Evolutionary conservation across 2,113 vertebrate species (phyloP).

Genomic region (Pelusios castaneus): DNA sequence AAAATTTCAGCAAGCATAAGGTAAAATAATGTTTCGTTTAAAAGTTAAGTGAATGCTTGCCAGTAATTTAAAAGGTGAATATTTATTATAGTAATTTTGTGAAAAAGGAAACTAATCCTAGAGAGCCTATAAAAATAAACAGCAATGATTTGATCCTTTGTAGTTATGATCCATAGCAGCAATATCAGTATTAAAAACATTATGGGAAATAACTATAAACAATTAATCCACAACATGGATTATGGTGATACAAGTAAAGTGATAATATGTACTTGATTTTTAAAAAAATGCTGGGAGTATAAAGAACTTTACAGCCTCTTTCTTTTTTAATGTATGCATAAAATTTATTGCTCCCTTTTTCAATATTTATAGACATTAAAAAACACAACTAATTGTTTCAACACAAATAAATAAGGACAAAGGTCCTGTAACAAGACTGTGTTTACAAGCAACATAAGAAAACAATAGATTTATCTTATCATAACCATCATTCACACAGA

Average conservation of each 20-base stretch:
- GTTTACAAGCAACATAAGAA: conserved; percentile 62
- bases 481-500: conserved; percentile 56
- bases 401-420: conserved; percentile 70
- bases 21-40: conserved; percentile 30
- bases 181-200: conserved; percentile 52
- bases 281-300: conserved; percentile 72
- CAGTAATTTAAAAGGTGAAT: conserved; percentile 20
- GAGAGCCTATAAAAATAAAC: conserved; percentile 43
- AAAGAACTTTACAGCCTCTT: conserved; percentile 74
- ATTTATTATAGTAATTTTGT: conserved; percentile 23
- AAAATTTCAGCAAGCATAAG: conserved; percentile 40
- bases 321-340: conserved; percentile 56
- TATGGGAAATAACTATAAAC: conserved; percentile 63
- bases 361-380: conserved; percentile 42
- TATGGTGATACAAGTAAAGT: conserved; percentile 41
- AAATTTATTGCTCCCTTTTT: conserved; percentile 70
- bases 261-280: neutral
- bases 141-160: conserved; percentile 32
- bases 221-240: conserved; percentile 35
- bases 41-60: conserved; percentile 12
- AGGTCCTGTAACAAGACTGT: conserved; percentile 53
- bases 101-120: conserved; percentile 24
- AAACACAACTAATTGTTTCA: conserved; percentile 35
- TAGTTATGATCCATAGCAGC: conserved; percentile 55
- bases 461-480: conserved; percentile 53